Conservation (phyloP, 2,888 invertebrate species). For the Rutpela maculata region DNA sequence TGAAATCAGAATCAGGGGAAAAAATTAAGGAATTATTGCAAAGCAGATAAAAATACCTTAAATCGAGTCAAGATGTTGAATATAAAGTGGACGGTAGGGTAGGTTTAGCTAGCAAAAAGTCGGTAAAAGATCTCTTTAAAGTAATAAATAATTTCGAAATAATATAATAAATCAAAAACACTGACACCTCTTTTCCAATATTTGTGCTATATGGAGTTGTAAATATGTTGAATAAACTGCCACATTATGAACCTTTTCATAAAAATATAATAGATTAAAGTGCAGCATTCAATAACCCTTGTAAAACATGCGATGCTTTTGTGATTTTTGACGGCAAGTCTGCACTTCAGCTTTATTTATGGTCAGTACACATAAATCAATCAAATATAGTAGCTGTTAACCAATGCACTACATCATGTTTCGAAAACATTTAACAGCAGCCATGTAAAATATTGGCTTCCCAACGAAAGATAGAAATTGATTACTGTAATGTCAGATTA, state of each 20-base stretch:
- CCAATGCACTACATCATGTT: conserved; percentile 36
- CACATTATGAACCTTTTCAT: neutral
- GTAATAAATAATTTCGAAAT: no score
- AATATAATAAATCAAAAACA: no score
- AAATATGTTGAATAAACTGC: neutral
- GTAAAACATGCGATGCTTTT: conserved; percentile 30
- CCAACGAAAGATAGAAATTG: conserved; percentile 26
- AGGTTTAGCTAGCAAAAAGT: no score
- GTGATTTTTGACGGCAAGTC: conserved; percentile 29
- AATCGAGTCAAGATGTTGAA: no score
- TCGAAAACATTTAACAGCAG: conserved; percentile 24
- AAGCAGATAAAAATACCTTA: no score
- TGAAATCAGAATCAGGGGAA: no score
- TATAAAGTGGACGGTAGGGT: no score
- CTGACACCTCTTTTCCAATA: neutral
- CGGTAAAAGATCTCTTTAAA: no score
- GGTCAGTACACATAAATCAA: conserved; percentile 30
- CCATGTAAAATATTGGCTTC: conserved; percentile 26
- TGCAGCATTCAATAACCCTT: conserved; percentile 15
- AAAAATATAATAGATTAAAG: conserved; percentile 1
- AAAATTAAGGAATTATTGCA: no score
- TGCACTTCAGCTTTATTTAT: conserved; percentile 37
- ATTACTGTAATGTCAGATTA: conserved; percentile 24
- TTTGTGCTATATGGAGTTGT: no score
- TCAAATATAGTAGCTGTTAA: conserved; percentile 27